Evolutionary conservation across 1,140 invertebrate genomes (phyloP).

Genomic region (Drosophila grimshawi): DNA sequence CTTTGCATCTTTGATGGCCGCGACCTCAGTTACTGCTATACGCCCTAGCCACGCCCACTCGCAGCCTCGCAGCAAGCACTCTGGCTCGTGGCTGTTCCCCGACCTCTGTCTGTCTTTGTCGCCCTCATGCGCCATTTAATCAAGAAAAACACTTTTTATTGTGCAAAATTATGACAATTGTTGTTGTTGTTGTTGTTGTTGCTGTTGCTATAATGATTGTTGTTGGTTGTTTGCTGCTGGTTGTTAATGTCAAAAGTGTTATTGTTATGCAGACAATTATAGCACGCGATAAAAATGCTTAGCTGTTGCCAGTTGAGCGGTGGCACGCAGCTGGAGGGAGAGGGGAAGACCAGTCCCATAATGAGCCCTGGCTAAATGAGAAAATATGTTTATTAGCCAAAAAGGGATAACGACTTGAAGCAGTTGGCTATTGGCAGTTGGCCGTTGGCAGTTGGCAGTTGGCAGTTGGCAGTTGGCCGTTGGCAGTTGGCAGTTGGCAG

Average conservation of each 20-base stretch:
- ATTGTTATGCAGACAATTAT: constrained; percentile 82
- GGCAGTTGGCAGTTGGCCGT: too few relatives aligned
- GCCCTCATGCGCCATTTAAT: constrained; percentile 66
- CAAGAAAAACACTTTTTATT: constrained; percentile 83
- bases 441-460: too few relatives aligned
- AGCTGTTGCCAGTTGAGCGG: constrained; percentile 23
- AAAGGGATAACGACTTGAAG: constrained; percentile 45
- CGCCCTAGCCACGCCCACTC: not conserved
- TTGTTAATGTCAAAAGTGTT: constrained; percentile 80
- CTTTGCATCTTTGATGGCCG: constrained; percentile 9
- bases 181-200: constrained; percentile 21
- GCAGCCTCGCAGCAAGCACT: not conserved
- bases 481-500: not conserved
- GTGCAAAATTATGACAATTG: constrained; percentile 75
- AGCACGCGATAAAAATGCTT: constrained; percentile 76
- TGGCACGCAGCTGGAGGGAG: not conserved
- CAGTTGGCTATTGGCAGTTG: not conserved
- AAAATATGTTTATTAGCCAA: constrained; percentile 79
- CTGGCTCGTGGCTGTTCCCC: not conserved
- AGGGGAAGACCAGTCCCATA: constrained; percentile 7
- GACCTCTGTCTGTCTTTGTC: not conserved
- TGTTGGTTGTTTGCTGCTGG: constrained; percentile 30
- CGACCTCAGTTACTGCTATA: too few relatives aligned
- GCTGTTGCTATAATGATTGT: constrained; percentile 23
- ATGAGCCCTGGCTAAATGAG: constrained; percentile 63